Evolutionary conservation across 2,797 vertebrate genomes (phyloP).

Genomic region (Champsocephalus esox): DNA sequence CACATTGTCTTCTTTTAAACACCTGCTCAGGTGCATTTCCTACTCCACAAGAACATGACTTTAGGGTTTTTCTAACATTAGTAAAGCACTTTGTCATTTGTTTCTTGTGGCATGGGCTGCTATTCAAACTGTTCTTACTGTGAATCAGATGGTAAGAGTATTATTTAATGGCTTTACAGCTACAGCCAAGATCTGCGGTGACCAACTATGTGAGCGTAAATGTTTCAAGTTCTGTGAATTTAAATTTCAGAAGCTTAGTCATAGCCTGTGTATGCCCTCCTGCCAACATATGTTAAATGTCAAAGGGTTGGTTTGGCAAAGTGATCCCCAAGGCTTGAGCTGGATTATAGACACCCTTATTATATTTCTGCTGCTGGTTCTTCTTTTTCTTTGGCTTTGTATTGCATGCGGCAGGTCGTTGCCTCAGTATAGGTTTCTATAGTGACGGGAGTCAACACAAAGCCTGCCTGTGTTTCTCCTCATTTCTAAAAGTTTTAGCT

Average conservation of each 20-base stretch:
- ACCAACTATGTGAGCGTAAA: constrained; percentile 46
- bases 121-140: constrained; percentile 31
- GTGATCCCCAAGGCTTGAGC: constrained; percentile 24
- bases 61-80: constrained; percentile 31
- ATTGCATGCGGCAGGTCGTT: constrained; percentile 50
- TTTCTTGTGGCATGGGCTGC: constrained; percentile 13
- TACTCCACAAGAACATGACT: constrained; percentile 52
- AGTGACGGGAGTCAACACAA: constrained; percentile 72
- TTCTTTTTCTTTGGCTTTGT: constrained; percentile 54
- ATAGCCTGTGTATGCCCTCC: constrained; percentile 39
- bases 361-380: constrained; percentile 46
- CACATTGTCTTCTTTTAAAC: constrained; percentile 48
- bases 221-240: constrained; percentile 42
- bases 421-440: constrained; percentile 70
- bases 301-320: constrained; percentile 42
- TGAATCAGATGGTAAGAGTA: constrained; percentile 48
- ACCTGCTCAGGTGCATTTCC: constrained; percentile 62
- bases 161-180: constrained; percentile 55
- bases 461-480: constrained; percentile 52
- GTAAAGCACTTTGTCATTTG: constrained; percentile 36
- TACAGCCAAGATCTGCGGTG: constrained; percentile 36
- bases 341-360: constrained; percentile 40
- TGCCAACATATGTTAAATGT: constrained; percentile 62
- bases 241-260: constrained; percentile 51
- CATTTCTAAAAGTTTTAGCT: constrained; percentile 36